Evolutionary conservation across 2,888 invertebrate genomes (phyloP).

Genomic region (Disparrhopalites patrizii): DNA sequence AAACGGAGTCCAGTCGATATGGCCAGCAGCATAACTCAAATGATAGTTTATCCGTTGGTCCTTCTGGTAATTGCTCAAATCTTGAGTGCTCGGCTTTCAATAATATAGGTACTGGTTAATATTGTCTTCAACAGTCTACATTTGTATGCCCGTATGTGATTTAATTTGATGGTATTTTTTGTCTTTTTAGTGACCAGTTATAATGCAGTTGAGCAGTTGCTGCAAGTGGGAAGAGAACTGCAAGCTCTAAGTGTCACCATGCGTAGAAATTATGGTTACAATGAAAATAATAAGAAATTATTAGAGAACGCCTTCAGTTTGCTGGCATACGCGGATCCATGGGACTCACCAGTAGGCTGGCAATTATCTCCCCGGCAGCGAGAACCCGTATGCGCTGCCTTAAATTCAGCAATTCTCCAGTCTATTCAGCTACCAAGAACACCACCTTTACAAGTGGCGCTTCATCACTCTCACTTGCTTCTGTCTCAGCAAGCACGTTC

Average conservation of each 20-base stretch:
- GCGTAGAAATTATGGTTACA: constrained; percentile 74
- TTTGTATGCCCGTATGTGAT: not conserved
- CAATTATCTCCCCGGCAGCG: constrained; percentile 91
- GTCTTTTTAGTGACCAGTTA: constrained; percentile 25
- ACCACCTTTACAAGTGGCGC: constrained; percentile 88
- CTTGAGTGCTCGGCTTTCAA: constrained; percentile 3
- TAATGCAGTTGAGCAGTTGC: constrained; percentile 81
- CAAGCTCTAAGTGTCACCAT: constrained; percentile 85
- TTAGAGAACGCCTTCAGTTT: constrained; percentile 89
- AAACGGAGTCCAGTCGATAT: constrained; percentile 1
- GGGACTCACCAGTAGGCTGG: constrained; percentile 95
- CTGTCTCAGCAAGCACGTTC: constrained; percentile 60
- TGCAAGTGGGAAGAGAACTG: constrained; percentile 89
- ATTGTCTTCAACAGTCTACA: no score
- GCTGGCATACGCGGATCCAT: constrained; percentile 93
- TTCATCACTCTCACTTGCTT: constrained; percentile 83
- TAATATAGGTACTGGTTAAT: constrained; percentile 9
- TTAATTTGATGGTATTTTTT: not conserved
- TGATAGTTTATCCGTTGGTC: not conserved
- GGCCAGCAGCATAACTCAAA: not conserved
- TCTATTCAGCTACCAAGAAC: constrained; percentile 83
- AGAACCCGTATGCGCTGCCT: constrained; percentile 89
- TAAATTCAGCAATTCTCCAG: constrained; percentile 97
- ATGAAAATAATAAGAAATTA: constrained; percentile 82
- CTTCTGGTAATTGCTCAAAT: constrained; percentile 1